Base-by-base conservation (phyloP, 2,888 invertebrate species). In the Druceiella hillmani region DNA sequence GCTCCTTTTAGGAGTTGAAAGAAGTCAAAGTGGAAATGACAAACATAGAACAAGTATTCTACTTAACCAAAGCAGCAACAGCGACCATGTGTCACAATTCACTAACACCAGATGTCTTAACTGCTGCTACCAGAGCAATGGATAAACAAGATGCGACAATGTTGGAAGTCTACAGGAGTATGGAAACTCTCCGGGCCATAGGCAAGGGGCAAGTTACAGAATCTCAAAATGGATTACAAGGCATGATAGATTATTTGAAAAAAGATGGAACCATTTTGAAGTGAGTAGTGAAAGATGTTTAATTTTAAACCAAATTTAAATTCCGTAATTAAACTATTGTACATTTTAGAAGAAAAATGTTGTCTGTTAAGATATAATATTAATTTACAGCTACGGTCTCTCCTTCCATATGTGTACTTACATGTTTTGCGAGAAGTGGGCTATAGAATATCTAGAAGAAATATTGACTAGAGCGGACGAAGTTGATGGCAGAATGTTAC, bases 391-490 rank as follows among this genome's bases (percentile, higher is more conserved):
- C 55, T 76, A 93, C 44, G 93, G 87, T 0, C 87, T 89, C 56
- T 81, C 86, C 17, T 87, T 95, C 51, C 82, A 83, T 40, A 75
- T 88, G 33, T 89, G 90, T n/a, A 72, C 87, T 28, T 76, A 83
- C 46, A 67, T 93, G 48, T 78, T 79, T 2, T 75, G 74, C 47
- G 78, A 75, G 0, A 40, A 63, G 1, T 64, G 74, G 58, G 80
- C 81, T 39, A 76, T 79, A 27, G 81, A 87, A 41, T 81, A 88
- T 36, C 83, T 94, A 14, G 93, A 94, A 63, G 92, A 94, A 58
- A 85, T 89, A n/a, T 73, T 97, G 41, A 83, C 89, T 3, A 93
- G 95, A 55, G 95, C 95, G 2, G 97, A 98, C 65, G 95, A 97
- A 74, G 85, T 91, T 3, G 90, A 95, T 64, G 84, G 87, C 7